These are phyloP conservation scores for Eupsittula cactorum DNA, from an alignment of 2,113 vertebrate genomes.

Conservation along the genomic window DNA sequence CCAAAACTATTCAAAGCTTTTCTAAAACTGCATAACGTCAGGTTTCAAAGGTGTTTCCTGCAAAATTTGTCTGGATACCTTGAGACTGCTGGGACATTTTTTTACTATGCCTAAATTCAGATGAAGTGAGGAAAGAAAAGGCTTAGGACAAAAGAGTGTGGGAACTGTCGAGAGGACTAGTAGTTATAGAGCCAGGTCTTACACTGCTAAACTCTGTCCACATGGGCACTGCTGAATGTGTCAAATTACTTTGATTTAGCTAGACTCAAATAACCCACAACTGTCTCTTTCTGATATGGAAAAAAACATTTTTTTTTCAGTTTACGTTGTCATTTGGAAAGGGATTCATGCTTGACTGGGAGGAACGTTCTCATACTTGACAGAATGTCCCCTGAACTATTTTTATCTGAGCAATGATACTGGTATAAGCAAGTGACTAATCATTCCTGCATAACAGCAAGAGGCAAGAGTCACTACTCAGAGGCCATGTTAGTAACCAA, in stretches of 20 bases:
- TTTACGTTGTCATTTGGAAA: constrained; percentile 47
- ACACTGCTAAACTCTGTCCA: neutral
- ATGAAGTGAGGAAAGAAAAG: neutral
- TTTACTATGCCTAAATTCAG: neutral
- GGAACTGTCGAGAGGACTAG: neutral
- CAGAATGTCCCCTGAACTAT: constrained; percentile 7
- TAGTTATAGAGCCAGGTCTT: neutral
- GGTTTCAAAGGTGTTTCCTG: neutral
- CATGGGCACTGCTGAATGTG: neutral
- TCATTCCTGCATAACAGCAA: neutral
- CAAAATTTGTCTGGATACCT: neutral
- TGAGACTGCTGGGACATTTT: neutral
- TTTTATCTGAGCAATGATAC: constrained; percentile 7
- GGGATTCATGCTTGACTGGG: constrained; percentile 62
- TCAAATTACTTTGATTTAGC: neutral
- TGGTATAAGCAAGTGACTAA: neutral
- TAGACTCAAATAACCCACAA: neutral
- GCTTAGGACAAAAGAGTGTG: neutral
- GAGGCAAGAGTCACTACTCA: neutral
- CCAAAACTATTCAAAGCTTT: neutral
- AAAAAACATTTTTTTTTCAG: neutral
- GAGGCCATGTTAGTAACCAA: neutral
- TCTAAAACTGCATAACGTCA: neutral
- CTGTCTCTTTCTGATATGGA: constrained; percentile 21
- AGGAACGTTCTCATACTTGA: constrained; percentile 25